These are phyloP conservation scores for Mixornis gularis DNA, from an alignment of 2,113 vertebrate species.

Conservation along the genomic window DNA sequence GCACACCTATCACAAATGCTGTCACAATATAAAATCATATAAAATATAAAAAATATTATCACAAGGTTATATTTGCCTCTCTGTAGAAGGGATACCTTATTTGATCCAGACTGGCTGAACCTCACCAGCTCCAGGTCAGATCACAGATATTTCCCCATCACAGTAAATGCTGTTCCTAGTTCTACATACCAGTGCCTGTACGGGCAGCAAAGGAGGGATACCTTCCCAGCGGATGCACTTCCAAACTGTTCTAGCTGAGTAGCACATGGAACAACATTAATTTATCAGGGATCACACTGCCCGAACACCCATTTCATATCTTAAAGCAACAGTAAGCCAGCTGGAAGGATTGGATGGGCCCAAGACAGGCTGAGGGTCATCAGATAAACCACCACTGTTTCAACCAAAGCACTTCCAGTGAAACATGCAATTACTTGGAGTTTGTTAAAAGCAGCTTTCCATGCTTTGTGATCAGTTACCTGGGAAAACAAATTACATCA, in stretches of 20 bases:
- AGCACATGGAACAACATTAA: neutral
- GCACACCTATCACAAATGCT: neutral
- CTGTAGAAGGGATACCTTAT: neutral
- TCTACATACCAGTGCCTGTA: neutral
- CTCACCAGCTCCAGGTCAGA: neutral
- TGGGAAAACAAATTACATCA: constrained; percentile 1
- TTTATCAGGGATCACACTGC: neutral
- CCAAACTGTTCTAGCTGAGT: neutral
- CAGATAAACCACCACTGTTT: neutral
- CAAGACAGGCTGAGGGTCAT: neutral
- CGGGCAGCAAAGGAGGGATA: neutral
- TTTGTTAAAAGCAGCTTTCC: neutral
- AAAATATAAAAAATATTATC: neutral
- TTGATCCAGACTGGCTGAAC: neutral
- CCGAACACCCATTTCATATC: neutral
- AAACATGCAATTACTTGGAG: neutral
- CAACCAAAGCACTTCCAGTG: neutral
- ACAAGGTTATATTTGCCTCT: neutral
- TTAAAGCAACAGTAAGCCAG: neutral
- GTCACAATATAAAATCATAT: neutral
- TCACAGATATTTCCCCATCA: neutral
- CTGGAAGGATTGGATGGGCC: neutral
- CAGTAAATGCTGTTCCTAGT: neutral
- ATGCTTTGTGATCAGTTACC: neutral
- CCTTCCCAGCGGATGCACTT: neutral